Evolutionary conservation across 1,140 invertebrate genomes (phyloP).

Genomic region (Batillaria attramentaria): DNA sequence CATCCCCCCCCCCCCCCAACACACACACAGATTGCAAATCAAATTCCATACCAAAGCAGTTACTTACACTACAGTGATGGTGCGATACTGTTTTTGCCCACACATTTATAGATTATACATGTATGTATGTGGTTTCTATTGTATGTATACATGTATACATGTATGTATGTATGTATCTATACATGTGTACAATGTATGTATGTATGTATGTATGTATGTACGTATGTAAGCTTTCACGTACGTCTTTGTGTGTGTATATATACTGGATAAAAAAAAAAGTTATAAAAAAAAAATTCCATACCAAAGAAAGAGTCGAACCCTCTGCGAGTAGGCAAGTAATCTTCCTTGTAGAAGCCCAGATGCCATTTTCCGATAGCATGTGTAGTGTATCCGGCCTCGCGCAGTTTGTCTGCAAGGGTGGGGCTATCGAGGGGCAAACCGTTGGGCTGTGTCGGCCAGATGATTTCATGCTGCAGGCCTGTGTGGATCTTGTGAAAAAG

Average conservation of each 20-base stretch:
- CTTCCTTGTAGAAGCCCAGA: slow-evolving; percentile 65
- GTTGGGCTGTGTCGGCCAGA: slow-evolving; percentile 54
- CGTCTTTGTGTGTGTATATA: too few relatives aligned
- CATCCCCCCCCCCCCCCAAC: not conserved
- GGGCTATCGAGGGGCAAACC: slow-evolving; percentile 63
- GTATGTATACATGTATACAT: too few relatives aligned
- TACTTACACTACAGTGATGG: too few relatives aligned
- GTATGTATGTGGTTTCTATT: too few relatives aligned
- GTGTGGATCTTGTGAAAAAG: slow-evolving; percentile 47
- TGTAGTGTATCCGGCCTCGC: slow-evolving; percentile 60
- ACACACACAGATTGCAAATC: not conserved
- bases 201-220: too few relatives aligned
- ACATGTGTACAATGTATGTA: too few relatives aligned
- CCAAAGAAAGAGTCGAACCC: slow-evolving; percentile 60
- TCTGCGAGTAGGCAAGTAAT: slow-evolving; percentile 61
- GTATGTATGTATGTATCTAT: too few relatives aligned
- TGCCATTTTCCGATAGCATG: slow-evolving; percentile 70
- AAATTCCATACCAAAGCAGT: slow-evolving; percentile 10
- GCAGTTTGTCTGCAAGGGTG: slow-evolving; percentile 64
- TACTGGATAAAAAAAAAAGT: not conserved
- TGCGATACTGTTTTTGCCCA: too few relatives aligned
- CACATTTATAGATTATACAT: too few relatives aligned
- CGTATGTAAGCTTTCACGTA: too few relatives aligned
- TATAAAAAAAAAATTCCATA: not conserved
- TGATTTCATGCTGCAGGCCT: slow-evolving; percentile 63